Evolutionary conservation across 2,113 vertebrate species (phyloP), one percentile per base, ranked within the genome.

Genomic region (Strix uralensis): DNA sequence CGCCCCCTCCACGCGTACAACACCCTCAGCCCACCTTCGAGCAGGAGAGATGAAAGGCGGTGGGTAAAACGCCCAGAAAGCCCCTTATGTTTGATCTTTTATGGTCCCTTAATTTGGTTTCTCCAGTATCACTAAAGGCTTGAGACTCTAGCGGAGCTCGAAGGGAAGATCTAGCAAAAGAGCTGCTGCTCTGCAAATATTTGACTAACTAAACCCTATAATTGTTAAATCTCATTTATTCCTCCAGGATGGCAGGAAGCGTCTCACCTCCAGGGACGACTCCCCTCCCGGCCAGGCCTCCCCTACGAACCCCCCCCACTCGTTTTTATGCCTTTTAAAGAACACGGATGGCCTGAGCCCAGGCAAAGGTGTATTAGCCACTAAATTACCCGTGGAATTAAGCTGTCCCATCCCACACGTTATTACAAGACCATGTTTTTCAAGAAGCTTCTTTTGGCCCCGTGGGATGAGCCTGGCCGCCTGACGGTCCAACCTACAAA

Each of bases 261-360:
- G 26, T 22, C 49, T 18, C 27, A 1, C 5, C 18, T 20, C 3
- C 2, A 32, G 19, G 29, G 34, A 8, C 30, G 18, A 25, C 20
- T 4, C 25, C 49, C n/a, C 52, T 21, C 47, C n/a, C 13, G 1
- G 21, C 13, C 65, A 6, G 11, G 8, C 15, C 34, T 32, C 40
- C 29, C 8, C 2, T 13, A 19, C 1, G 1, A 23, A 13, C 29
- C 16, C 10, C 72, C 23, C 44, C 4, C 36, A 0, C 54, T 20
- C 0, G 6, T 38, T 42, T 49, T 51, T 4, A 23, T 3, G 29
- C 23, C 36, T 63, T 55, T 42, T 25, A 30, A 74, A 13, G 19
- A 70, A 49, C 13, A 10, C 34, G 26, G 27, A 65, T 0, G 16
- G 42, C 25, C 57, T 19, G n/a, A 25, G 47, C 29, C 15, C 9